Percentiles rank a stretch among this genome's conserved stretches.
phyloP scores from a whole-genome alignment of 2,797 vertebrate genomes.

The Cephalopachus bancanus region DNA sequence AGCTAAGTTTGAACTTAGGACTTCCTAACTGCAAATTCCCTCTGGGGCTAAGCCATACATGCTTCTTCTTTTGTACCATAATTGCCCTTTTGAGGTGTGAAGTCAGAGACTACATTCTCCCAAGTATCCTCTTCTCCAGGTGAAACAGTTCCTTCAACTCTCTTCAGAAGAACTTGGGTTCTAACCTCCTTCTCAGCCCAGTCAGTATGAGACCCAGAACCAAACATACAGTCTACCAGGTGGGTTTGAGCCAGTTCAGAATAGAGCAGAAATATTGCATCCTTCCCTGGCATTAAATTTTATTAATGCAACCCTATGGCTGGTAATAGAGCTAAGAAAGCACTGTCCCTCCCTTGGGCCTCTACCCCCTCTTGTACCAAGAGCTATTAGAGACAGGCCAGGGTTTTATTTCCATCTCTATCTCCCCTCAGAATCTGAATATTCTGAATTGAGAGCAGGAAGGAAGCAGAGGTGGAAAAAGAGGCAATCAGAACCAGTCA shows the following conservation, averaged over 20 bases:
- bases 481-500: constrained; percentile 35
- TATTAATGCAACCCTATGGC: not conserved
- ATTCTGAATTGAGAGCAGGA: constrained; percentile 35
- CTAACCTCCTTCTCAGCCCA: not conserved
- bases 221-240: not conserved
- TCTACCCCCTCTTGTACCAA: not conserved
- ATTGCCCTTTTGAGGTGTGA: constrained; percentile 10
- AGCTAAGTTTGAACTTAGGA: constrained; percentile 5
- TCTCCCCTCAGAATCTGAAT: not conserved
- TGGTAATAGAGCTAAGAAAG: not conserved
- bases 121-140: not conserved
- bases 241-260: constrained; percentile 10
- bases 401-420: not conserved
- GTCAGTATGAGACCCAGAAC: constrained; percentile 46
- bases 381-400: constrained; percentile 38
- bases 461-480: not conserved
- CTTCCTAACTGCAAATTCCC: constrained; percentile 36
- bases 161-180: constrained; percentile 26
- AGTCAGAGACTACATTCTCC: constrained; percentile 29
- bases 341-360: not conserved
- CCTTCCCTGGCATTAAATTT: constrained; percentile 1
- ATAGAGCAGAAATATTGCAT: not conserved
- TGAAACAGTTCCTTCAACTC: constrained; percentile 56
- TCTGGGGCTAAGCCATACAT: not conserved
- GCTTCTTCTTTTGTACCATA: constrained; percentile 12